Evolutionary conservation across 2,888 invertebrate species (phyloP).

Genomic region (Pelosia muscerda): DNA sequence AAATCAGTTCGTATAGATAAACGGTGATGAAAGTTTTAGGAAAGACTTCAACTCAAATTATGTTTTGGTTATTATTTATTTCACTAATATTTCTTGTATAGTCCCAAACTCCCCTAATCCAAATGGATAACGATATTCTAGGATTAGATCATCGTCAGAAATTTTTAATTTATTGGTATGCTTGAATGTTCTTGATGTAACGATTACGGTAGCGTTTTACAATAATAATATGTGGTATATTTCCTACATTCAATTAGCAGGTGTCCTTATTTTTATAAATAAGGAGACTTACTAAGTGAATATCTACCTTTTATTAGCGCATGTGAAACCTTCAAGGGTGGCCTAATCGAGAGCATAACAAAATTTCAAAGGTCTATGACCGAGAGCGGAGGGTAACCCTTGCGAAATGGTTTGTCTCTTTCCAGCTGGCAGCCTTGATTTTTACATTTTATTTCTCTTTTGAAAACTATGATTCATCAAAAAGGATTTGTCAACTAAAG

Average conservation of each 20-base stretch:
- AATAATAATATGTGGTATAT: not conserved
- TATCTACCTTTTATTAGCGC: not conserved
- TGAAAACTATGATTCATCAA: not conserved
- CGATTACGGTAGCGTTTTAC: not conserved
- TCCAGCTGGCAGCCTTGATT: not conserved
- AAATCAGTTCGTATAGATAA: no score
- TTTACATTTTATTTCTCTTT: not conserved
- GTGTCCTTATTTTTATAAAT: not conserved
- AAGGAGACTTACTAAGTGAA: no score
- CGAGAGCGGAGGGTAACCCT: not conserved
- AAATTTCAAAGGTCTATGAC: conserved; percentile 1
- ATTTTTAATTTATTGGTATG: not conserved
- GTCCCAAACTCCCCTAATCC: not conserved
- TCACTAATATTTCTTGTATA: not conserved
- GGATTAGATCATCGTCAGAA: not conserved
- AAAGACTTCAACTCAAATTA: not conserved
- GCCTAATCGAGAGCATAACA: not conserved
- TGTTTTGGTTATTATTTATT: not conserved
- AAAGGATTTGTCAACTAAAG: no score
- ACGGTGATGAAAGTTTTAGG: not conserved
- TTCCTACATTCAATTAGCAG: not conserved
- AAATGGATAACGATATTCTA: not conserved
- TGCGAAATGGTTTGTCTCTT: not conserved
- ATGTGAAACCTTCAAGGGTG: not conserved
- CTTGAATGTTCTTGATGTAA: not conserved